Evolutionary conservation across 2,888 invertebrate genomes (phyloP).

Genomic region (Drosophila anomelani): DNA sequence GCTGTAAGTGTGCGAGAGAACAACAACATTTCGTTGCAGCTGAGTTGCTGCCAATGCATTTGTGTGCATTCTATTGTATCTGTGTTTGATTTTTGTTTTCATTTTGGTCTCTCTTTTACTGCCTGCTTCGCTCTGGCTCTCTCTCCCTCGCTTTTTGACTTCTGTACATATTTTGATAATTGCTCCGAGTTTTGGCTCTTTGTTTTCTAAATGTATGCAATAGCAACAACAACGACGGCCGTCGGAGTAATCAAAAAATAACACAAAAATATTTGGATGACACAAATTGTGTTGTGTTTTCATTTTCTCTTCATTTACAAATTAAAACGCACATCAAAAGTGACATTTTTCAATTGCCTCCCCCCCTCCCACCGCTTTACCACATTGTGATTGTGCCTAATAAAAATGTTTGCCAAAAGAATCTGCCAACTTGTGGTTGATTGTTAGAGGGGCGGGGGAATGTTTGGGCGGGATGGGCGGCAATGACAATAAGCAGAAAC

Average conservation of each 20-base stretch:
- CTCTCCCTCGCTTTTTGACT: slow-evolving; percentile 10
- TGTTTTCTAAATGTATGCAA: slow-evolving; percentile 35
- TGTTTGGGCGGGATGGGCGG: slow-evolving; percentile 40
- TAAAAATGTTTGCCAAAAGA: slow-evolving; percentile 70
- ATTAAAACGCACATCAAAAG: slow-evolving; percentile 45
- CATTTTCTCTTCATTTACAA: slow-evolving; percentile 34
- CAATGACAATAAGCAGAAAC: slow-evolving; percentile 32
- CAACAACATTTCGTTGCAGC: slow-evolving; percentile 67
- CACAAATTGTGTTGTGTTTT: slow-evolving; percentile 19
- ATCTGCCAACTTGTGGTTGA: slow-evolving; percentile 12
- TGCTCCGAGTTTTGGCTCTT: slow-evolving; percentile 37
- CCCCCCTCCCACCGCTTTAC: neutral
- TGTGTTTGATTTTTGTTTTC: slow-evolving; percentile 42
- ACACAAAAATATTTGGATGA: slow-evolving; percentile 27
- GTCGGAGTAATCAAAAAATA: slow-evolving; percentile 40
- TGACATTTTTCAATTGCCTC: slow-evolving; percentile 36
- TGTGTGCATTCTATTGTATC: slow-evolving; percentile 37
- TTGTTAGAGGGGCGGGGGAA: slow-evolving; percentile 5
- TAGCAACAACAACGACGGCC: slow-evolving; percentile 20
- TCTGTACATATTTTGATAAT: slow-evolving; percentile 45
- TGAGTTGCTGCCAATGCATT: slow-evolving; percentile 51
- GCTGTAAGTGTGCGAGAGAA: slow-evolving; percentile 22
- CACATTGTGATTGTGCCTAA: slow-evolving; percentile 18
- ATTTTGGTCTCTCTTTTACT: slow-evolving; percentile 31
- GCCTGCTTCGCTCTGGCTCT: neutral